phyloP scores from a whole-genome alignment of 37 sponge, comb jelly and placozoan genomes.

The Ephydatia muelleri region DNA sequence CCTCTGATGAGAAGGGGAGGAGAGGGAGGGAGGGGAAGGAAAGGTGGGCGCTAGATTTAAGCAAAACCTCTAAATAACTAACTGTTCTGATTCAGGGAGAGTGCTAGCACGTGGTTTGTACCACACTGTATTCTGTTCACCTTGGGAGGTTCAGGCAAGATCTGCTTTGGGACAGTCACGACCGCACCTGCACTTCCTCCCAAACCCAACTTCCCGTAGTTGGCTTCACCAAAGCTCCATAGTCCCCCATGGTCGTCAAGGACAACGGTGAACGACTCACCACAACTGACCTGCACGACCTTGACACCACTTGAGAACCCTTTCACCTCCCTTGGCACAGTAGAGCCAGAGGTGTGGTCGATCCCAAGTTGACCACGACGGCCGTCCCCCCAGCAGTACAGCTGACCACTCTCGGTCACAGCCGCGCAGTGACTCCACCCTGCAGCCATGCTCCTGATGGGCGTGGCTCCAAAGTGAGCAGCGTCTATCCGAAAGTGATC shows the following conservation, averaged over 20 bases:
- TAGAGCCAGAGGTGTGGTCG: conserved; percentile 6
- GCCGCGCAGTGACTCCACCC: conserved; percentile 68
- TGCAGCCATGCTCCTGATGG: conserved; percentile 24
- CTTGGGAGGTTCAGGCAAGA: neutral
- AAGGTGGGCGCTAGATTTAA: neutral
- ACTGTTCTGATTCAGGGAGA: neutral
- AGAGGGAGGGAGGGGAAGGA: neutral
- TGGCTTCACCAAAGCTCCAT: conserved; percentile 57
- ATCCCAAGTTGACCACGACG: conserved; percentile 41
- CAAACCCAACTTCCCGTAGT: conserved; percentile 55
- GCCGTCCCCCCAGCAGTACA: conserved; percentile 61
- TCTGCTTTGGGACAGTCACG: conserved; percentile 5
- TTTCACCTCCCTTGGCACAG: conserved; percentile 14
- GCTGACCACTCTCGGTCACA: conserved; percentile 10
- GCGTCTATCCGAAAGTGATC: neutral
- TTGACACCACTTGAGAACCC: neutral
- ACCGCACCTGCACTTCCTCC: neutral
- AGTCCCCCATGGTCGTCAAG: conserved; percentile 26
- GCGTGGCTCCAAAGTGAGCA: neutral
- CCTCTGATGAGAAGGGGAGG: too few species aligned
- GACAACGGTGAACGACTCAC: conserved; percentile 62
- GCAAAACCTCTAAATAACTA: too few species aligned
- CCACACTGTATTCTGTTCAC: conserved; percentile 45
- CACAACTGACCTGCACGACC: conserved; percentile 47
- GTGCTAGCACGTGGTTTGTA: conserved; percentile 49